phyloP scores from a whole-genome alignment of 1,140 invertebrate genomes.

The Luehdorfia chinensis region DNA sequence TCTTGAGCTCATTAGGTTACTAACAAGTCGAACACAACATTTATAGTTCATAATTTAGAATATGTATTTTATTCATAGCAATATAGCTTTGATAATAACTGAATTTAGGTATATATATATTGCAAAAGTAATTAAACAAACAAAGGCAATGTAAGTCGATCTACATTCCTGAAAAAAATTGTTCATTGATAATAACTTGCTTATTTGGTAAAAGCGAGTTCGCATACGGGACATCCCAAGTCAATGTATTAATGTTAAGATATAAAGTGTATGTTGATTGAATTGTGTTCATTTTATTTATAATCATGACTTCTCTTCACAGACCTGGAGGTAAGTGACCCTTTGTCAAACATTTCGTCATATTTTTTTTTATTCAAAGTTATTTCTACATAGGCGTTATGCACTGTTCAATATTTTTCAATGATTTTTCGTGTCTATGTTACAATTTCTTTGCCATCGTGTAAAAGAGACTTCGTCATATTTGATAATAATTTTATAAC shows the following conservation, averaged over 20 bases:
- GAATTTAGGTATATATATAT: conserved; percentile 44
- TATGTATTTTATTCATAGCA: conserved; percentile 42
- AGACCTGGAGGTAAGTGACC: conserved; percentile 71
- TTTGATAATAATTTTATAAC: no score
- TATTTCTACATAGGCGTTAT: no score
- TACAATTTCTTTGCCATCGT: no score
- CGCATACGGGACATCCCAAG: conserved; percentile 32
- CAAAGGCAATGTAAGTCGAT: conserved; percentile 54
- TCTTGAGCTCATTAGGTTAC: conserved; percentile 49
- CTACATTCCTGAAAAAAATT: conserved; percentile 59
- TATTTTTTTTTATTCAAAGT: conserved; percentile 1
- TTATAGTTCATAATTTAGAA: conserved; percentile 32
- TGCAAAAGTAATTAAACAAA: conserved; percentile 30
- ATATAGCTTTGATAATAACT: conserved; percentile 42
- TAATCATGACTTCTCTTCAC: conserved; percentile 70
- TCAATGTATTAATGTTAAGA: conserved; percentile 73
- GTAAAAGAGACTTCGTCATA: no score
- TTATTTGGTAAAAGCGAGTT: conserved; percentile 26
- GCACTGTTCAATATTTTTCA: no score
- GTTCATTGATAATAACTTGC: conserved; percentile 39
- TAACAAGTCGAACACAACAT: conserved; percentile 30
- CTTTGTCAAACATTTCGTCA: conserved; percentile 23
- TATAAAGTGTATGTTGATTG: conserved; percentile 76
- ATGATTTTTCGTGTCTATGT: no score
- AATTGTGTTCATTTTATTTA: conserved; percentile 74